Evolutionary conservation across 2,797 vertebrate genomes (phyloP), one percentile per base, ranked within the genome.

Genomic region (Phataginus tetradactyla): DNA sequence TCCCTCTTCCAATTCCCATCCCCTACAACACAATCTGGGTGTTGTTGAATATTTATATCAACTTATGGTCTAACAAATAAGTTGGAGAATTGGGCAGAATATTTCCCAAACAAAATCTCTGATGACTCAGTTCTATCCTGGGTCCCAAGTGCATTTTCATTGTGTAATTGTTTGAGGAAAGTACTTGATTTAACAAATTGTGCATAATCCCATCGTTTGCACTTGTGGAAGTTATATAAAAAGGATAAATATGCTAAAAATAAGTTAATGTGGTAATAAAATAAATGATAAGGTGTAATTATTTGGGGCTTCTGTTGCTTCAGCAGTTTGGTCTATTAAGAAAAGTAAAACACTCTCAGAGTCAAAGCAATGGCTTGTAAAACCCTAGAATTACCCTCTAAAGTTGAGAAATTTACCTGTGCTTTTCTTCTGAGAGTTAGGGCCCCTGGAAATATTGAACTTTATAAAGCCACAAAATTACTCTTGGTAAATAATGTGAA

Each of bases 81-180:
- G 61, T 45, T 96, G 92, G 95, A 96, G 87, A 97, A 96, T 71
- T 95, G 92, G 85, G 85, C 90, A 96, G 93, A 94, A 61, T 80
- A 45, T 93, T 96, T 83, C 88, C 42, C 42, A 86, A 94, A 91
- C 11, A 91, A 12, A 27, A 51, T 75, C 37, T 95, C 80, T 79
- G 37, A 45, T 71, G 85, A 77, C 71, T 89, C 75, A 74, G 37
- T 86, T 95, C 49, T 89, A 21, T 66, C 71, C 83, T 93, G 86
- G 59, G 75, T 86, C 61, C 34, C 20, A 59, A 68, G 55, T 81
- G 18, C 57, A 77, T 74, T 69, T 90, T 94, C 64, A 7, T 39
- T 95, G 64, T 42, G 21, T 75, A 57, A 69, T 20, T 87, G 49
- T 94, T 71, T 95, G 92, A 91, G 27, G 45, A 81, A 96, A 90